Evolutionary conservation across 2,113 vertebrate genomes (phyloP), one percentile per base, ranked within the genome.

Genomic region (Oophaga pumilio): DNA sequence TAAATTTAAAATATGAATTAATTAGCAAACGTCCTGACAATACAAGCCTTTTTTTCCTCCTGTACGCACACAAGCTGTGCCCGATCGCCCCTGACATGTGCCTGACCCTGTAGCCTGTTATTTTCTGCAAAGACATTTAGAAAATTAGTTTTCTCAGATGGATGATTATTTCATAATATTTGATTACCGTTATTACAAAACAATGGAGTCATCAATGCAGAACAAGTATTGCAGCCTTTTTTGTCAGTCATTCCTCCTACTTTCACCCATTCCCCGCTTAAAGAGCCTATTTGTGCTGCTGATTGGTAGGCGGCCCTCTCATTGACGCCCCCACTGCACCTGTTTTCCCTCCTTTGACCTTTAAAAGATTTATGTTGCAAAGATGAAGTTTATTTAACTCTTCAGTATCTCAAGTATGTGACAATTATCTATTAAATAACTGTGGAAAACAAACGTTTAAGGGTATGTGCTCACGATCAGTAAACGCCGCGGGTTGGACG

Each of bases 341-440:
- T 59, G 77, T 28, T 80, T 80, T 80, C 9, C 56, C 26, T 80
- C 77, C n/a, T 59, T 80, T 80, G 77, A 80, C 77, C 77, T 80
- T 79, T 80, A 24, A 80, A 80, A 59, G 50, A 33, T 59, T 9
- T 5, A 15, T 33, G 33, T 28, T 60, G 26, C 18, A 57, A 17
- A 17, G 53, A 17, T 79, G 6, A 4, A 8, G 24, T 60, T 18
- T 17, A 20, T 59, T 80, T 80, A 80, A 80, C 77, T 60, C 56
- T 60, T 80, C 14, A 60, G 56, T 8, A 60, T 22, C 59, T 20
- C 15, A 26, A 50, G 57, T 22, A 20, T n/a, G 2, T 49, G 14
- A 49, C 17, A 76, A 13, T 26, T 12, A 9, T 76, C 28, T 74
- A 49, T 2, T 18, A 49, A 74, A 74, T 13, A 12, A 49, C 22